phyloP scores from a whole-genome alignment of 2,888 invertebrate species.

The Brenthis ino region DNA sequence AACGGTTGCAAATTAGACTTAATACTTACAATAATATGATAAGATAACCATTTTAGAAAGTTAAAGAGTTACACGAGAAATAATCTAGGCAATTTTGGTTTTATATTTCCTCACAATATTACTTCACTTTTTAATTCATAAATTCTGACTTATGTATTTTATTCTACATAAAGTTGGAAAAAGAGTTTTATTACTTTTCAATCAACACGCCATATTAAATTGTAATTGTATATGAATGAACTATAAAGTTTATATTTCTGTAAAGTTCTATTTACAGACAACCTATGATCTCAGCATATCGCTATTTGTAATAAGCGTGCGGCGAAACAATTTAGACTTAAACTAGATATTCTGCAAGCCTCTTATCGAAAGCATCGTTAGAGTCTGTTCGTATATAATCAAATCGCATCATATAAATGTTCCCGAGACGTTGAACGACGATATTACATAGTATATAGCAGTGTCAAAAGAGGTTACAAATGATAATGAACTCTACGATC shows the following conservation, averaged over 20 bases:
- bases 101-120: no score
- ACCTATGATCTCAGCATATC: slow-evolving; percentile 67
- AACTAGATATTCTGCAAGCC: slow-evolving; percentile 26
- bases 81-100: no score
- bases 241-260: slow-evolving; percentile 8
- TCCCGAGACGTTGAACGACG: slow-evolving; percentile 46
- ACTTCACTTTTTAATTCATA: no score
- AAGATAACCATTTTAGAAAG: no score
- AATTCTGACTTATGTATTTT: no score
- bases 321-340: slow-evolving; percentile 47
- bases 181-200: background rate
- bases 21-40: no score
- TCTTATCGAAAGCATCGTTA: slow-evolving; percentile 39
- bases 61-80: no score
- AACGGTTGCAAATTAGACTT: no score
- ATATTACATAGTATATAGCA: slow-evolving; percentile 60
- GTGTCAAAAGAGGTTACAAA: slow-evolving; percentile 51
- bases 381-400: slow-evolving; percentile 48
- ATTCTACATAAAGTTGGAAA: no score
- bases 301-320: slow-evolving; percentile 54
- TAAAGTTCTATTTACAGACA: slow-evolving; percentile 50
- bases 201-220: background rate
- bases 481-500: slow-evolving; percentile 69
- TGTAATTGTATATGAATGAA: background rate
- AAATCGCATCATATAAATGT: slow-evolving; percentile 54